Base-by-base conservation (phyloP, 2,113 vertebrate species). In the Cavia aperea region DNA sequence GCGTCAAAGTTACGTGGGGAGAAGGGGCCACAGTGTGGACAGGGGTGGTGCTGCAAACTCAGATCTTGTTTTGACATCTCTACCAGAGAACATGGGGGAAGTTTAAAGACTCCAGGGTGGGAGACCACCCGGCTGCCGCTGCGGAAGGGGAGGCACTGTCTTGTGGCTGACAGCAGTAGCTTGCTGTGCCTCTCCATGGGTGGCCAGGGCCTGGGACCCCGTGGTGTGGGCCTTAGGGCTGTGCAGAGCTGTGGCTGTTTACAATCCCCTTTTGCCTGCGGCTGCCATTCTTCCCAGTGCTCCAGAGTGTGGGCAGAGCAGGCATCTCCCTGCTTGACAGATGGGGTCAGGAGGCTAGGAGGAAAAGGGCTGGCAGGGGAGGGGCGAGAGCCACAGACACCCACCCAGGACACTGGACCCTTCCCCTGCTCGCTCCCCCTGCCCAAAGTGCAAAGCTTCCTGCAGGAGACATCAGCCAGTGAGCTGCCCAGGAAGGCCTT, bases 1-100 rank as follows among this genome's bases (percentile, higher is more conserved):
- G 95, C 97, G 95, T 97, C 97, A 97, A 98, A 98, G 96, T 97
- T 97, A 90, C 95, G 60, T 96, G 95, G 95, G 58, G 95, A 91
- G 89, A 92, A 92, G 92, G 92, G 93, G 90, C 68, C 83, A 82
- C 88, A 43, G 96, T 70, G 87, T 12, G 9, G 46, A 43, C 31
- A 78, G 56, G 66, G 33, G 46, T 5, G 90, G 73, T 60, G 46
- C 54, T 62, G 91, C 43, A 68, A 81, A 65, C 75, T 54, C 75
- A 81, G 89, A 89, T 29, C 75, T 70, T 31, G 46, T 86, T 91
- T 78, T 6, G 51, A 0, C 51, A 91, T 62, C n/a, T 79, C 83
- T 90, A 82, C 84, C 85, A 94, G 73, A 83, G 77, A 94, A 89
- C 81, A 23, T 86, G 56, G 24, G 62, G 94, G 81, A 95, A 94